Evolutionary conservation across 2,113 vertebrate genomes (phyloP).

Genomic region (Apteryx mantelli): DNA sequence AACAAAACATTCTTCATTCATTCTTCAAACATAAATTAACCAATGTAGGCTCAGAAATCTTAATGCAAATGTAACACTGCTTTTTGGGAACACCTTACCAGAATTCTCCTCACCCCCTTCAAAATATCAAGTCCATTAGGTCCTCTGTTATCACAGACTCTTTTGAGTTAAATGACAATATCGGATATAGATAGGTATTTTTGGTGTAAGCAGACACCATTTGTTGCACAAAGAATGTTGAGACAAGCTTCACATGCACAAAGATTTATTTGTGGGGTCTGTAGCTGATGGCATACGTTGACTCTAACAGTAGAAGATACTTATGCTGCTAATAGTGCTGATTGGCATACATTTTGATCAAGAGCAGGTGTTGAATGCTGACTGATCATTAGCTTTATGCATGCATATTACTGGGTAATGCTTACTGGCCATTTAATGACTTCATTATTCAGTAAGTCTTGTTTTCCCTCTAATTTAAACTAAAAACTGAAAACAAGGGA

Average conservation of each 20-base stretch:
- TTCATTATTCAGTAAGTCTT: neutral
- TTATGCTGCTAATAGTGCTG: neutral
- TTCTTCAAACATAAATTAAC: neutral
- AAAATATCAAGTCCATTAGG: neutral
- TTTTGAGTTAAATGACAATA: neutral
- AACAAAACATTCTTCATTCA: neutral
- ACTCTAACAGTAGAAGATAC: neutral
- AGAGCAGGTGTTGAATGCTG: neutral
- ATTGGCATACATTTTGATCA: neutral
- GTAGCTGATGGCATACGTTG: neutral
- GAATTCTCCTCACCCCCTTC: neutral
- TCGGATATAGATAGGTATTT: neutral
- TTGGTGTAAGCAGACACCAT: neutral
- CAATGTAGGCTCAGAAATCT: neutral
- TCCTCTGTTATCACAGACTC: neutral
- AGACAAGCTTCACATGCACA: neutral
- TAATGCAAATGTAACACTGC: neutral
- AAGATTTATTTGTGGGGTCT: neutral
- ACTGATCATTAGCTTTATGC: neutral
- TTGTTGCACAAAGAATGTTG: neutral
- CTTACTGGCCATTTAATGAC: neutral
- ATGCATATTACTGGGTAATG: neutral
- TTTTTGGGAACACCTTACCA: neutral
- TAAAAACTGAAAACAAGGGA: neutral
- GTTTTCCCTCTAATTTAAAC: too few species aligned